Percentiles rank a stretch among this genome's conserved stretches.
phyloP scores from a whole-genome alignment of 64 coral and sea anemone species.

The Trachythela sp. region DNA sequence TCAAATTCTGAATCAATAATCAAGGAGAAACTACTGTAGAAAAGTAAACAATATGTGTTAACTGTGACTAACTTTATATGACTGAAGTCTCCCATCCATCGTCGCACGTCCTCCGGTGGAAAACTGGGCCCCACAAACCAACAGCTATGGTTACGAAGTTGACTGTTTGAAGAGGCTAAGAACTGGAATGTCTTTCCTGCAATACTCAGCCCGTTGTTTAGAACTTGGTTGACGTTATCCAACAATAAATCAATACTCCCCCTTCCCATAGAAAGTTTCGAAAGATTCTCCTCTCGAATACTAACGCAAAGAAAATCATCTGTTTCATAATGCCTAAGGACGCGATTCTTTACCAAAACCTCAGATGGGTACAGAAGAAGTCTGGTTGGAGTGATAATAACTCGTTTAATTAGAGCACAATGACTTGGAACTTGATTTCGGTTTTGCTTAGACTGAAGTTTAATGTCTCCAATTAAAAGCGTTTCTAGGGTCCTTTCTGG shows the following conservation, averaged over 20 bases:
- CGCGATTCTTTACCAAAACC: slow-evolving; percentile 79
- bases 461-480: too few relatives aligned
- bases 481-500: too few relatives aligned
- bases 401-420: slow-evolving; percentile 61
- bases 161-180: slow-evolving; percentile 86
- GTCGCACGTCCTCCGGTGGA: slow-evolving; percentile 39
- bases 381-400: slow-evolving; percentile 77
- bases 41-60: not conserved
- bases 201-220: slow-evolving; percentile 34
- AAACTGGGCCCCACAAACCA: slow-evolving; percentile 63
- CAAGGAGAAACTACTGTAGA: too few relatives aligned
- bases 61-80: slow-evolving; percentile 15
- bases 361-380: slow-evolving; percentile 54
- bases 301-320: slow-evolving; percentile 67
- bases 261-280: slow-evolving; percentile 46
- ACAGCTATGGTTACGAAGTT: slow-evolving; percentile 70
- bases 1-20: too few relatives aligned
- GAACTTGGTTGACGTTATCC: slow-evolving; percentile 39
- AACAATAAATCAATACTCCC: slow-evolving; percentile 32
- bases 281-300: slow-evolving; percentile 84
- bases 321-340: slow-evolving; percentile 63
- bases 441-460: too few relatives aligned
- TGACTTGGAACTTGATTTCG: slow-evolving; percentile 48
- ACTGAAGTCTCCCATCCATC: slow-evolving; percentile 68
- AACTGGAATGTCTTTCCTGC: slow-evolving; percentile 64